These are phyloP conservation scores for Melopsittacus undulatus DNA, from an alignment of 2,797 vertebrate genomes.

Conservation along the genomic window DNA sequence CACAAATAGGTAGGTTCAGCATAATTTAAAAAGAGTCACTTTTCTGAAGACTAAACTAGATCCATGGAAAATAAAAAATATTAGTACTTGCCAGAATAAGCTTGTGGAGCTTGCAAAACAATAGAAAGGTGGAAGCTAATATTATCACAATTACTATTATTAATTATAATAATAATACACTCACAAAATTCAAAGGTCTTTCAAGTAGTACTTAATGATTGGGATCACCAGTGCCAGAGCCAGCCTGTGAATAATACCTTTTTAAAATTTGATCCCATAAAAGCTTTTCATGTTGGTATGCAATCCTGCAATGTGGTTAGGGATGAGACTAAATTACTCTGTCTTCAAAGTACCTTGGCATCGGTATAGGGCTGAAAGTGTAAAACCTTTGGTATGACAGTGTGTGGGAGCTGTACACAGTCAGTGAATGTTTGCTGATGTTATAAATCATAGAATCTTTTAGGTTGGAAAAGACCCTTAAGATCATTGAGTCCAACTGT, in stretches of 20 bases:
- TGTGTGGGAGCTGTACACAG: neutral
- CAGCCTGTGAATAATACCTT: neutral
- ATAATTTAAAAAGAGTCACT: neutral
- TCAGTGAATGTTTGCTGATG: neutral
- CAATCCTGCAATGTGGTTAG: neutral
- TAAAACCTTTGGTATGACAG: neutral
- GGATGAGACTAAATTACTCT: neutral
- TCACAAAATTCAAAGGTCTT: neutral
- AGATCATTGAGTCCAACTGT: neutral
- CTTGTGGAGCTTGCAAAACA: neutral
- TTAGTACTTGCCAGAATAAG: neutral
- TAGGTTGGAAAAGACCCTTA: neutral
- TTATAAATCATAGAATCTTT: neutral
- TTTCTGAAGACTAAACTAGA: neutral
- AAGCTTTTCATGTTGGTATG: neutral
- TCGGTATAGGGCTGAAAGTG: neutral
- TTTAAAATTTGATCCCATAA: neutral
- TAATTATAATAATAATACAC: neutral
- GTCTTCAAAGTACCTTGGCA: neutral
- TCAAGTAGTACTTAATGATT: neutral
- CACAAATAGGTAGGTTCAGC: neutral
- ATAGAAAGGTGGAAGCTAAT: neutral
- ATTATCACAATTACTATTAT: neutral
- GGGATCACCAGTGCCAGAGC: neutral
- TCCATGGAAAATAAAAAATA: neutral